Evolutionary conservation across 1,140 invertebrate species (phyloP).

Genomic region (Pseudomyrmex cubaensis): DNA sequence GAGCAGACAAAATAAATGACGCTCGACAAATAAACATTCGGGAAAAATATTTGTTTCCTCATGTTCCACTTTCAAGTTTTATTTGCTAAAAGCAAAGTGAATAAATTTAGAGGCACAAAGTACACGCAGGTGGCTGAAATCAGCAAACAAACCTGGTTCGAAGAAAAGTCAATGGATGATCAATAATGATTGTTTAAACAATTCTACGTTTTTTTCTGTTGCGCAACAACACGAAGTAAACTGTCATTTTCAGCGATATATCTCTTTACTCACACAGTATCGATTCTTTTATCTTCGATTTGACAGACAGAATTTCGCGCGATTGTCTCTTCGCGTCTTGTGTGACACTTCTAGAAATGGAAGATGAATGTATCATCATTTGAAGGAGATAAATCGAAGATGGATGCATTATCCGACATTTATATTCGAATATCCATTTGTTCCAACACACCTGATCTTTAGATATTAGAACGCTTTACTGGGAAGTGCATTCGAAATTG

Average conservation of each 20-base stretch:
- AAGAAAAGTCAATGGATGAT: conserved; percentile 11
- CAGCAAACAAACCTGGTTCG: conserved; percentile 12
- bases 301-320: conserved; percentile 17
- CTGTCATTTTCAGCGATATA: neutral
- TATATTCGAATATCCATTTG: neutral
- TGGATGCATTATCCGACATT: neutral
- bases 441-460: no score
- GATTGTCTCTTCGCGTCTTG: neutral
- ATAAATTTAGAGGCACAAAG: conserved; percentile 7
- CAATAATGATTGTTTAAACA: conserved; percentile 42
- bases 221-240: conserved; percentile 21
- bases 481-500: no score
- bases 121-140: conserved; percentile 22
- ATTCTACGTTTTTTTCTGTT: conserved; percentile 13
- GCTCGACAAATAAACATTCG: neutral
- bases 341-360: neutral
- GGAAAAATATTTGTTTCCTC: conserved; percentile 20
- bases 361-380: neutral
- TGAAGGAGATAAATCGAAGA: neutral
- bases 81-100: conserved; percentile 28
- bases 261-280: neutral
- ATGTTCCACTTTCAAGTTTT: conserved; percentile 17
- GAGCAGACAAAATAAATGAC: neutral
- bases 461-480: no score
- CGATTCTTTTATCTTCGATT: conserved; percentile 24